Base-by-base conservation (phyloP, 2,888 invertebrate genomes). In the Eurois occulta region DNA sequence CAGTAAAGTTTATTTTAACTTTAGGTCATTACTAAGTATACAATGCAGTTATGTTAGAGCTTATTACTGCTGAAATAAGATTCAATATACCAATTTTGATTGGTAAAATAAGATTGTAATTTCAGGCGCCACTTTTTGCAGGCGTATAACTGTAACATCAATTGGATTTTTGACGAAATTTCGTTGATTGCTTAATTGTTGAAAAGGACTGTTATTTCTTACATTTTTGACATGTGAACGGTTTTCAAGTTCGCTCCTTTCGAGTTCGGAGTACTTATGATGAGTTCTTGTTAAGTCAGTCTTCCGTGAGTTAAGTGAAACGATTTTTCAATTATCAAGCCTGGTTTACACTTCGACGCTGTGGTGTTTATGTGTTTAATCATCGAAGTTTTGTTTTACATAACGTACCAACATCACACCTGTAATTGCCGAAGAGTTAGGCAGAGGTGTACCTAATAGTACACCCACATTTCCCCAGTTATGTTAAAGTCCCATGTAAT, bases 101-200 rank as follows among this genome's bases (percentile, higher is more conserved):
- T 11, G 1, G 7, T 11, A n/a, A 77, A 75, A 52, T 72, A 82
- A 69, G n/a, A 11, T 72, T 87, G 90, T 89, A 87, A 86, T 75
- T 73, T 89, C 88, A 91, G 91, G 94, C 94, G 94, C 93, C 94
- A 91, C 92, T 91, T 95, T 89, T 92, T 92, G 93, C 92, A 90
- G 74, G 78, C 64, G 48, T 77, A 92, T 94, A 95, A 94, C 95
- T 96, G 95, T 96, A 95, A 91, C 95, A 93, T 93, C 83, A 88
- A 88, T 89, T 88, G 87, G 86, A 84, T 83, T 89, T 94, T 94
- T 95, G 94, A 93, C 93, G 93, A 93, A 94, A 94, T 94, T 91
- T 93, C 90, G 89, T 86, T 94, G 94, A 96, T 95, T 96, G 94
- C 93, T 96, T 96, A 95, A 95, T 96, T 95, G 93, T 95, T 94